phyloP scores from a whole-genome alignment of 2,888 invertebrate genomes.

The Brassicogethes aeneus region DNA sequence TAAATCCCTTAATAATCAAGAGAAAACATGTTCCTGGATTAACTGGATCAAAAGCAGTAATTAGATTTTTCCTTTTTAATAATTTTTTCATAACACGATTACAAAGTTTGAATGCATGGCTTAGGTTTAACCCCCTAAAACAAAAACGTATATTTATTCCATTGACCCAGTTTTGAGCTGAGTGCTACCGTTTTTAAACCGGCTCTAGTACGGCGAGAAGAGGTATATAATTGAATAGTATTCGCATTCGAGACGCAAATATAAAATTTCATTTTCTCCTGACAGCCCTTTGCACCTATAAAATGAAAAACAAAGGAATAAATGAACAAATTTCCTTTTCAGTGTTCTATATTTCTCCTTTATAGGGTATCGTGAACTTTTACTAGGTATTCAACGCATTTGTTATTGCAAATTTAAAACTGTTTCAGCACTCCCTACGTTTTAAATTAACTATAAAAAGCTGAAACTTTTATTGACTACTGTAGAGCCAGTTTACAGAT shows the following conservation, averaged over 20 bases:
- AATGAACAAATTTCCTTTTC: constrained; percentile 11
- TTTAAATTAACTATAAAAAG: constrained; percentile 8
- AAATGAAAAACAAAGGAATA: constrained; percentile 12
- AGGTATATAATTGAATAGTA: background rate
- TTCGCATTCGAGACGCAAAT: background rate
- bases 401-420: constrained; percentile 11
- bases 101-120: background rate
- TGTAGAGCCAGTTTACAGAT: no score
- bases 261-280: constrained; percentile 10
- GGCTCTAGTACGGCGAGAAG: background rate
- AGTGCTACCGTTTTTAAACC: no score
- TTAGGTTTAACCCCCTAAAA: no score
- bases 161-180: no score
- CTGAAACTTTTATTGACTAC: constrained; percentile 8
- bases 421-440: constrained; percentile 3
- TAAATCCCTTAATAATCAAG: no score
- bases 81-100: background rate
- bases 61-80: background rate
- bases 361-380: constrained; percentile 11
- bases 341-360: constrained; percentile 12
- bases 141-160: no score
- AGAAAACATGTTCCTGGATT: no score
- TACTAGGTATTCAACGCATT: constrained; percentile 13
- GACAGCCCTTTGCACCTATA: constrained; percentile 11
- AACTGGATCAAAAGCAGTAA: no score